phyloP scores from a whole-genome alignment of 2,888 invertebrate species.

The Troides oblongomaculatus region DNA sequence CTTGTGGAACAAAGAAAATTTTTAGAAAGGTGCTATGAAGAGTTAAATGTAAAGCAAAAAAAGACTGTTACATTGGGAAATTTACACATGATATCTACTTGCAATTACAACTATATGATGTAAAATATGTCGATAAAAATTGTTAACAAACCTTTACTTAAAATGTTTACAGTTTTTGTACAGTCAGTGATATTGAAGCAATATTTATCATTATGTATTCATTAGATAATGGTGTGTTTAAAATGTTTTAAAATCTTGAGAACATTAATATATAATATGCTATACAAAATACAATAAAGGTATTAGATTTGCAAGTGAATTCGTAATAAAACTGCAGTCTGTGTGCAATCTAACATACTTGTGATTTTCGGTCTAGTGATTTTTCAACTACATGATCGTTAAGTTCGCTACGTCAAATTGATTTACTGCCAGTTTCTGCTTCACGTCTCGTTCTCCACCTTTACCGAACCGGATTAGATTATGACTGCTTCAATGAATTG shows the following conservation, averaged over 20 bases:
- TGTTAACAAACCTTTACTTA: neutral
- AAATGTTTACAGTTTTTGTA: neutral
- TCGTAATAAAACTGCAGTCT: slow-evolving; percentile 1
- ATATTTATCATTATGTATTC: no score
- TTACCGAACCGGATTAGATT: slow-evolving; percentile 7
- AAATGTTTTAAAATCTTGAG: neutral
- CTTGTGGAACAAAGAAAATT: neutral
- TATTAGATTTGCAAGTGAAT: neutral
- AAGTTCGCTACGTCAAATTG: slow-evolving; percentile 29
- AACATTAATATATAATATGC: neutral
- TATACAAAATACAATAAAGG: neutral
- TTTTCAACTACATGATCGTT: slow-evolving; percentile 30
- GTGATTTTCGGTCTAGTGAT: slow-evolving; percentile 29
- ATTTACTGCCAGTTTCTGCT: slow-evolving; percentile 26
- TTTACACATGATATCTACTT: neutral
- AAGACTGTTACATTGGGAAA: neutral
- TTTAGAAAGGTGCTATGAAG: neutral
- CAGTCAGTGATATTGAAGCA: no score
- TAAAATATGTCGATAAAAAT: neutral
- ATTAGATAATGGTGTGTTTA: no score
- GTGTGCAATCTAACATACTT: slow-evolving; percentile 21
- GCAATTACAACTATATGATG: neutral
- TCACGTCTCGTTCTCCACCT: slow-evolving; percentile 10
- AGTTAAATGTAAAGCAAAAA: neutral
- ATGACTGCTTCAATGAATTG: slow-evolving; percentile 5